Evolutionary conservation across 2,113 vertebrate species (phyloP).

Genomic region (Canis aureus): DNA sequence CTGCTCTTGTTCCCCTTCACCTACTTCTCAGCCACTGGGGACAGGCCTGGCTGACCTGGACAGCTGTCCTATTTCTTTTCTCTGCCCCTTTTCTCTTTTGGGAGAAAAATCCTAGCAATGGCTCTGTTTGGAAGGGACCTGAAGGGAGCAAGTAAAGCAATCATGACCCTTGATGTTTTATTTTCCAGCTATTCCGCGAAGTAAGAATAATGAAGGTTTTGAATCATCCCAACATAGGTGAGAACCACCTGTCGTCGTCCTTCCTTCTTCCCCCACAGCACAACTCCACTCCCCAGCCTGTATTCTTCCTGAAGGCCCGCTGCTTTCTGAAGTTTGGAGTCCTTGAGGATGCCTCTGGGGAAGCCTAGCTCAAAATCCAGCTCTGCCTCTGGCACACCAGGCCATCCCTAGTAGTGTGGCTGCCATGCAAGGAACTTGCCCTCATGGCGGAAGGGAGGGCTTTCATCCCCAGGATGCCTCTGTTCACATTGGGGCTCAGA

Average conservation of each 20-base stretch:
- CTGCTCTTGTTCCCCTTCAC: background rate
- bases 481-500: background rate
- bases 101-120: background rate
- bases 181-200: slow-evolving; percentile 94
- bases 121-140: background rate
- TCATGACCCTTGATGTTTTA: slow-evolving; percentile 32
- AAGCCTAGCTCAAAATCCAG: background rate
- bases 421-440: background rate
- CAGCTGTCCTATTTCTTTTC: background rate
- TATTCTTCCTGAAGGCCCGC: rapidly evolving
- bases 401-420: background rate
- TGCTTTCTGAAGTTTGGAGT: background rate
- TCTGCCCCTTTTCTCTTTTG: background rate
- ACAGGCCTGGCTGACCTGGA: background rate
- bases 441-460: background rate
- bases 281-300: background rate
- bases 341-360: background rate
- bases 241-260: slow-evolving; percentile 73
- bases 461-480: background rate
- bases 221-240: slow-evolving; percentile 98
- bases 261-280: background rate
- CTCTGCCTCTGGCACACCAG: background rate
- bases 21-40: background rate
- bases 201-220: slow-evolving; percentile 98
- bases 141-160: background rate